These are phyloP conservation scores for Conistra vaccinii DNA, from an alignment of 2,888 invertebrate genomes.

Conservation along the genomic window DNA sequence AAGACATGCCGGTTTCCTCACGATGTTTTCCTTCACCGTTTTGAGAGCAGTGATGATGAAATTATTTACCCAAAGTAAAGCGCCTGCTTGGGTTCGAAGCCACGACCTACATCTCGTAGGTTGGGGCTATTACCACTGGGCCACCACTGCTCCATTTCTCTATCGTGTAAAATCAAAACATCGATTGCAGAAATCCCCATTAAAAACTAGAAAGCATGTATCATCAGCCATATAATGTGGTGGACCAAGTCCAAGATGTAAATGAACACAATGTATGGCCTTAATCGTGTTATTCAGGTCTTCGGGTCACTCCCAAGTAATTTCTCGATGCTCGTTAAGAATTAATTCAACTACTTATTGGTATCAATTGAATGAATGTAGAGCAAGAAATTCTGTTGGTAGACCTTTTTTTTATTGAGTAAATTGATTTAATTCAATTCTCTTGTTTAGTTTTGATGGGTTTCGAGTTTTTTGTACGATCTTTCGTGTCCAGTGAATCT, in stretches of 20 bases:
- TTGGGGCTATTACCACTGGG: no score
- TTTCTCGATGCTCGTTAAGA: constrained; percentile 75
- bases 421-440: constrained; percentile 61
- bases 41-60: no score
- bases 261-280: constrained; percentile 73
- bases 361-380: constrained; percentile 74
- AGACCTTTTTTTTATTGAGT: constrained; percentile 50
- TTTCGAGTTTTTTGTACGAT: constrained; percentile 27
- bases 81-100: no score
- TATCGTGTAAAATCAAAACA: constrained; percentile 10
- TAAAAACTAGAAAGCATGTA: constrained; percentile 63
- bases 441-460: constrained; percentile 58
- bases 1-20: no score
- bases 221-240: constrained; percentile 53
- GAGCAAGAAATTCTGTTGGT: constrained; percentile 69
- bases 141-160: no score
- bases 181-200: constrained; percentile 31
- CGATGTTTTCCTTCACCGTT: no score
- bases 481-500: constrained; percentile 21
- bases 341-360: constrained; percentile 79
- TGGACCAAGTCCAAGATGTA: constrained; percentile 63
- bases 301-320: constrained; percentile 67
- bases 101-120: no score
- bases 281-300: constrained; percentile 75
- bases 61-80: no score